Evolutionary conservation across 2,113 vertebrate genomes (phyloP), one percentile per base, ranked within the genome.

Genomic region (Sterna hirundo): DNA sequence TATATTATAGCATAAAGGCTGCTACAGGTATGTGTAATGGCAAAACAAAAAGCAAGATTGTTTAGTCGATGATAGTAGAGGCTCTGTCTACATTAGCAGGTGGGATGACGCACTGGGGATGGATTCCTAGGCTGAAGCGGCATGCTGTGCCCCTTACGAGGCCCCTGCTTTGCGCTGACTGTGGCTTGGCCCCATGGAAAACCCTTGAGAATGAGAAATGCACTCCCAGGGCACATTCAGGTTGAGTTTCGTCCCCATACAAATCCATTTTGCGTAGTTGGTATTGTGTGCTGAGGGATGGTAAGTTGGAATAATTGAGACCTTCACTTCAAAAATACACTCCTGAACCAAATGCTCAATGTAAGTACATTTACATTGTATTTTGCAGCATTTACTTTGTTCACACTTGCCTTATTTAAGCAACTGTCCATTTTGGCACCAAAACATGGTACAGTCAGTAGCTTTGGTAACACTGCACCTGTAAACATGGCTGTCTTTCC

Each of bases 211-310:
- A 4, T 49, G 44, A 11, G 17, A 23, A 38, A 6, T 58, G 30
- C 12, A 0, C 34, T 74, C 21, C 54, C 32, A 26, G 61, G 13
- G 18, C 38, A 34, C 13, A 17, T 42, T 78, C 0, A 0, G 11
- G 25, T 64, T 19, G 10, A 40, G 14, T 64, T 84, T 89, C 51
- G 54, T 23, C 14, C 18, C 44, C 18, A 7, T 3, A 3, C 0
- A 3, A 21, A 25, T 8, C 5, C 7, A 6, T 49, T 76, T 49
- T 49, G 46, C 21, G 29, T 20, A 5, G 25, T 49, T 42, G 13
- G 13, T 64, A 27, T 42, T 65, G 9, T 32, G 66, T 47, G 15
- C 61, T 23, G 22, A 65, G 15, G 12, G 23, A 23, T 58, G 46
- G 19, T 25, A 47, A 42, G 26, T 10, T 79, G 36, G 30, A 11